Conservation (phyloP, 2,113 vertebrate species). For the Labeo catla region DNA sequence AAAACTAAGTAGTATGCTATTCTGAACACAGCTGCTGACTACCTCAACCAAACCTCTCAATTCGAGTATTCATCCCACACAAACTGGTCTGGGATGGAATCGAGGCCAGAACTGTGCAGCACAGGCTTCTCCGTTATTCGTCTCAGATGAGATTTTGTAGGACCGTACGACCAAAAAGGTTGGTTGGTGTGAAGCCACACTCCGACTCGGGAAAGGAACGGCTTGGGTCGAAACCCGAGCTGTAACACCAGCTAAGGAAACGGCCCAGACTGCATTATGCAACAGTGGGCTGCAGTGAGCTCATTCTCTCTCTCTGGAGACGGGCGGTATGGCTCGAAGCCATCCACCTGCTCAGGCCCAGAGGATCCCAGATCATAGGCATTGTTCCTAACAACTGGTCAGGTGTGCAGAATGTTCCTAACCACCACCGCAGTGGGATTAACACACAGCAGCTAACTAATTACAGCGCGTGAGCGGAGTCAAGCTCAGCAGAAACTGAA, state of each 20-base stretch:
- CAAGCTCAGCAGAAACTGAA: slow-evolving; percentile 20
- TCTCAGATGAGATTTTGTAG: background rate
- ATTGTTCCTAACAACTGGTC: slow-evolving; percentile 45
- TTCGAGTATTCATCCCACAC: background rate
- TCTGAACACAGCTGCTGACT: background rate
- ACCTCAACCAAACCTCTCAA: background rate
- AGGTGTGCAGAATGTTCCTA: slow-evolving; percentile 43
- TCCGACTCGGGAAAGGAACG: background rate
- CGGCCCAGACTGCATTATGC: slow-evolving; percentile 42
- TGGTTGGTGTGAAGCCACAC: background rate
- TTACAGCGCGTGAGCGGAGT: background rate
- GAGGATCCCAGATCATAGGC: slow-evolving; percentile 43
- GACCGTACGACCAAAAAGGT: background rate
- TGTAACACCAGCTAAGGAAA: slow-evolving; percentile 25
- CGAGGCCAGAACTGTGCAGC: background rate
- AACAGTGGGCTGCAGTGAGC: slow-evolving; percentile 35
- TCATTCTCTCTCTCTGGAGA: slow-evolving; percentile 33
- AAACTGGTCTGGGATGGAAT: background rate
- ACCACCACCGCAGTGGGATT: background rate
- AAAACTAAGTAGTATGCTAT: background rate
- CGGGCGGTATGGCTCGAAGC: slow-evolving; percentile 35
- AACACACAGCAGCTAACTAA: slow-evolving; percentile 5
- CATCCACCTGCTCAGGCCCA: slow-evolving; percentile 55
- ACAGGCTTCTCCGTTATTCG: background rate
- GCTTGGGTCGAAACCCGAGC: slow-evolving; percentile 18